phyloP scores from a whole-genome alignment of 2,888 invertebrate genomes.

The Griposia aprilina region DNA sequence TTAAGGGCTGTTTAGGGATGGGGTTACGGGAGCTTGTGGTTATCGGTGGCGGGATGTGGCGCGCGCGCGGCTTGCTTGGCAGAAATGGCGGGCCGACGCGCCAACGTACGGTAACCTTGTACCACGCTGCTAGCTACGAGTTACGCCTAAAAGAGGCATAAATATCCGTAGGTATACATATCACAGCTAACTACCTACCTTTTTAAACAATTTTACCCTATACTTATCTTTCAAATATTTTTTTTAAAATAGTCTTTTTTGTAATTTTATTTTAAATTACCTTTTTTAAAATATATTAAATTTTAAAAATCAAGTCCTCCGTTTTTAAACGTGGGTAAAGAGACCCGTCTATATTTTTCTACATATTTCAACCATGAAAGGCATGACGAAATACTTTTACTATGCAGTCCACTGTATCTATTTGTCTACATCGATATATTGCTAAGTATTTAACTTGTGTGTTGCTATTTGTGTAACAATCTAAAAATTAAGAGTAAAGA shows the following conservation, averaged over 20 bases:
- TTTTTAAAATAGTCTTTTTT: not conserved
- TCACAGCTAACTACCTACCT: slow-evolving; percentile 65
- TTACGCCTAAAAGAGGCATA: slow-evolving; percentile 81
- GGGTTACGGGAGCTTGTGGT: slow-evolving; percentile 60
- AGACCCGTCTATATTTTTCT: not conserved
- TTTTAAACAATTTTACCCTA: slow-evolving; percentile 32
- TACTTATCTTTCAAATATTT: not conserved
- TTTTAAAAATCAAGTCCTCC: too few relatives aligned
- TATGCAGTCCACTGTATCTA: not conserved
- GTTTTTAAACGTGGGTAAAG: not conserved
- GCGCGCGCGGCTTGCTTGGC: slow-evolving; percentile 78
- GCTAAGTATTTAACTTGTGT: slow-evolving; percentile 18
- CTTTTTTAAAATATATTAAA: not conserved
- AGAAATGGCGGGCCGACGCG: slow-evolving; percentile 79
- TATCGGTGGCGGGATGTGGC: slow-evolving; percentile 68
- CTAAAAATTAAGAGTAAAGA: not conserved
- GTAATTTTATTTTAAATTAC: not conserved
- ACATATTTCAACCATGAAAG: not conserved
- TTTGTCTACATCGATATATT: slow-evolving; percentile 29
- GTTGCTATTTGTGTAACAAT: slow-evolving; percentile 43
- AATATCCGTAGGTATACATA: slow-evolving; percentile 71
- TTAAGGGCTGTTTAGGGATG: slow-evolving; percentile 51
- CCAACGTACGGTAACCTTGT: slow-evolving; percentile 74
- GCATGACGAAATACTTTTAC: slow-evolving; percentile 24
- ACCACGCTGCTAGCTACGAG: slow-evolving; percentile 72